phyloP scores from a whole-genome alignment of 2,888 invertebrate genomes.

The Clusia tigrina region DNA sequence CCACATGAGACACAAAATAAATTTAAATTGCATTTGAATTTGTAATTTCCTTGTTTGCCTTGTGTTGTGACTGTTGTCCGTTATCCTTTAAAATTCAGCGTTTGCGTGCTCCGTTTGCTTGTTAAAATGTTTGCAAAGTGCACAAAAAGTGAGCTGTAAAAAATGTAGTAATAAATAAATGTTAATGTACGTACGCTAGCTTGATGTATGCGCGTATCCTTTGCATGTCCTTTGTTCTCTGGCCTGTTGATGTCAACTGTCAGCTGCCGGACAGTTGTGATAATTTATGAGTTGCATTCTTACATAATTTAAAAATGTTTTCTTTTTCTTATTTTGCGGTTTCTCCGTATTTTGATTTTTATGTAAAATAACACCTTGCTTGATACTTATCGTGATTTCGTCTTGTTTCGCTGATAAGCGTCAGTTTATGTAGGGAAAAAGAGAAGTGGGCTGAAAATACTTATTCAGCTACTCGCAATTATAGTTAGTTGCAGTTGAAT shows the following conservation, averaged over 20 bases:
- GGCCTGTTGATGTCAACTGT: slow-evolving; percentile 6
- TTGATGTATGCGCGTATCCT: not conserved
- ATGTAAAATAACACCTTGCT: too few relatives aligned
- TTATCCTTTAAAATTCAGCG: not conserved
- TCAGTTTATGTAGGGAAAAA: too few relatives aligned
- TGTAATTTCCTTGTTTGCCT: slow-evolving; percentile 35
- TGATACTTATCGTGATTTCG: too few relatives aligned
- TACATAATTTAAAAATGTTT: not conserved
- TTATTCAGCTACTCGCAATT: too few relatives aligned
- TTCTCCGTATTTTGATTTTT: not conserved
- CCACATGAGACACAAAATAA: slow-evolving; percentile 41
- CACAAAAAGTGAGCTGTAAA: not conserved
- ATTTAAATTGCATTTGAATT: slow-evolving; percentile 56
- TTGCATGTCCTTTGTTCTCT: slow-evolving; percentile 1
- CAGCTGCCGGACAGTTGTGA: not conserved
- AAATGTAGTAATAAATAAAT: not conserved
- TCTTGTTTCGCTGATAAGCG: too few relatives aligned
- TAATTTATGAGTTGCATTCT: not conserved
- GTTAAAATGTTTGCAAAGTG: not conserved
- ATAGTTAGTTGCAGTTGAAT: too few relatives aligned
- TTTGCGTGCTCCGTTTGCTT: not conserved
- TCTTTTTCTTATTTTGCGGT: not conserved
- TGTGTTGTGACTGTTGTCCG: not conserved
- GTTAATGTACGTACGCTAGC: not conserved
- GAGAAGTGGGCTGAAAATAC: too few relatives aligned